phyloP scores from a whole-genome alignment of 2,888 invertebrate genomes.

The Aplocera efformata region DNA sequence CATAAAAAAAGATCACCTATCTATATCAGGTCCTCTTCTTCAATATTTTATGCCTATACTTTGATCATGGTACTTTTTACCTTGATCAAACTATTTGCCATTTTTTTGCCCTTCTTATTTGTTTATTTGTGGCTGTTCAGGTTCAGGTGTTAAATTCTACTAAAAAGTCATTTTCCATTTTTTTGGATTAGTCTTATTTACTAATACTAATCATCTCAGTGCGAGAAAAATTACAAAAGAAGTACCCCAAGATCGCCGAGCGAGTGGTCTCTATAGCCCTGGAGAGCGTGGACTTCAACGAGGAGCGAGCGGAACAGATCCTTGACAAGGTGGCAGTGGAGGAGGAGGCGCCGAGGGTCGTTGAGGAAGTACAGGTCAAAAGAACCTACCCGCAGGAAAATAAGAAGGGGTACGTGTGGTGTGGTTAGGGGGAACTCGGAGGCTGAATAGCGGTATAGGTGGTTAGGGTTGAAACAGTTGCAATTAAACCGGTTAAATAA shows the following conservation, averaged over 20 bases:
- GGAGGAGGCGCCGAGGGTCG: slow-evolving; percentile 64
- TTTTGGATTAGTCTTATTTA: neutral
- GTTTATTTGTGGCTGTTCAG: too few relatives aligned
- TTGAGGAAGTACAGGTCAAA: slow-evolving; percentile 37
- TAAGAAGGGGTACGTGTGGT: slow-evolving; percentile 52
- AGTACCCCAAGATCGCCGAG: slow-evolving; percentile 88
- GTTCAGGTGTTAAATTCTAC: too few relatives aligned
- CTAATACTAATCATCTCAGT: slow-evolving; percentile 77
- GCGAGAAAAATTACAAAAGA: slow-evolving; percentile 84
- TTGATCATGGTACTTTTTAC: too few relatives aligned
- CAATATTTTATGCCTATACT: too few relatives aligned
- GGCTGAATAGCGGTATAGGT: slow-evolving; percentile 1
- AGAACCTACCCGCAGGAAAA: slow-evolving; percentile 35
- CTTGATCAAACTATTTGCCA: too few relatives aligned
- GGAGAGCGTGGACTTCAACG: slow-evolving; percentile 93
- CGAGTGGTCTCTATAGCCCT: slow-evolving; percentile 91
- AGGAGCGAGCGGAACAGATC: slow-evolving; percentile 89
- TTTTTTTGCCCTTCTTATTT: too few relatives aligned
- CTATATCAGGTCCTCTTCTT: too few relatives aligned
- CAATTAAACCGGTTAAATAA: too few relatives aligned
- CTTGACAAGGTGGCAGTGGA: slow-evolving; percentile 86
- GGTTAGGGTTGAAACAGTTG: neutral
- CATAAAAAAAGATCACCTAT: too few relatives aligned
- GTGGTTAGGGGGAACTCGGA: neutral
- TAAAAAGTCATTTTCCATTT: too few relatives aligned